Percentiles rank a stretch among this genome's conserved stretches.
phyloP scores from a whole-genome alignment of 2,888 invertebrate species.

The Drosophila nigricruria region DNA sequence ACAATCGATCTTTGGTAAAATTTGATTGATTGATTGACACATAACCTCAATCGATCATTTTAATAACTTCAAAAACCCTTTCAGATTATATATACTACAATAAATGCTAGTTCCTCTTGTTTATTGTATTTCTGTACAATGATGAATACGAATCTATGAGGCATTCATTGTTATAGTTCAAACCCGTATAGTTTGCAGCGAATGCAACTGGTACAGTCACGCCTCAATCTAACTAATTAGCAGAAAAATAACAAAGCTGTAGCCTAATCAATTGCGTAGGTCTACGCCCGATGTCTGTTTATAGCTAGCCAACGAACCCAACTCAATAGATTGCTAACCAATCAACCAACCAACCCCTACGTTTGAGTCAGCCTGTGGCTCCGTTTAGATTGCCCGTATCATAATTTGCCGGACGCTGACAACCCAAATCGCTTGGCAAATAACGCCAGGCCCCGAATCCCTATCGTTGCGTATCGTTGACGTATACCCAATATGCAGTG shows the following conservation, averaged over 20 bases:
- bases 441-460: constrained; percentile 36
- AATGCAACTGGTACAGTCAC: constrained; percentile 35
- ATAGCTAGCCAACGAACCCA: constrained; percentile 6
- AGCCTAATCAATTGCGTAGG: constrained; percentile 6
- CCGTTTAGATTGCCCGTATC: constrained; percentile 31
- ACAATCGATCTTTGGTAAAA: constrained; percentile 10
- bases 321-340: constrained; percentile 6
- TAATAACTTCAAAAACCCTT: constrained; percentile 25
- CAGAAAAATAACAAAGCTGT: constrained; percentile 3
- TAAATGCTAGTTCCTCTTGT: not conserved
- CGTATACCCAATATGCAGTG: constrained; percentile 31
- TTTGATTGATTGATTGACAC: constrained; percentile 40
- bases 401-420: constrained; percentile 38
- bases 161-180: not conserved
- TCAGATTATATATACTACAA: constrained; percentile 2
- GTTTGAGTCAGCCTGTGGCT: constrained; percentile 19
- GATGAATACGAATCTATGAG: constrained; percentile 1
- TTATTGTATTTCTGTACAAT: not conserved
- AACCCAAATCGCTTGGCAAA: constrained; percentile 43
- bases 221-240: constrained; percentile 16
- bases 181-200: not conserved
- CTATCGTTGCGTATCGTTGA: constrained; percentile 15
- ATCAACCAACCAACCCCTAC: not conserved
- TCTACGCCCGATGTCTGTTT: constrained; percentile 8
- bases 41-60: constrained; percentile 56